Base-by-base conservation (phyloP, 2,888 invertebrate species). In the Pseudanteris insignis region DNA sequence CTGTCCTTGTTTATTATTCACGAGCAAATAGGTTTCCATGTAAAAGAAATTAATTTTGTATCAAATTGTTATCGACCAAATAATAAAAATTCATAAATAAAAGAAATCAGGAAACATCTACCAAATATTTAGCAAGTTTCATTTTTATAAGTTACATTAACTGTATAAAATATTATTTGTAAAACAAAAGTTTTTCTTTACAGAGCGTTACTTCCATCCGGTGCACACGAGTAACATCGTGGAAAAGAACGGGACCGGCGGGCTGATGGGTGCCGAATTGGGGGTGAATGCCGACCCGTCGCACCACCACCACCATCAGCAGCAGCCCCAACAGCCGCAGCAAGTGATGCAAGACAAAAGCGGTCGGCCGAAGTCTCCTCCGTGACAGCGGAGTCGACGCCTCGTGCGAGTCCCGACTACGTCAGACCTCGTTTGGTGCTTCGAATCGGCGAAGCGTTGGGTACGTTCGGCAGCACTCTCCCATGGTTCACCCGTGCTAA, bases 141-240 rank as follows among this genome's bases (percentile, higher is more conserved):
- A n/a, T n/a, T n/a, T n/a, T n/a, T n/a, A n/a, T n/a, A n/a, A n/a
- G n/a, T n/a, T n/a, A n/a, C n/a, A n/a, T n/a, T n/a, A n/a, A n/a
- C n/a, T n/a, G n/a, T n/a, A n/a, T n/a, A n/a, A n/a, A n/a, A n/a
- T n/a, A n/a, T n/a, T n/a, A n/a, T n/a, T n/a, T n/a, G n/a, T n/a
- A n/a, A n/a, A n/a, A n/a, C n/a, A n/a, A n/a, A n/a, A n/a, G n/a
- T 21, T 21, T 7, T 21, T 21, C 21, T 21, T 43, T 43, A 9
- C 59, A 65, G 65, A 65, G n/a, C 65, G 84, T 69, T 84, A 84
- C 76, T 84, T 84, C 75, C 84, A 82, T 73, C 81, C 84, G 59
- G 84, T 84, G 64, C 84, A 84, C 75, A 80, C 82, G 75, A 83
- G 79, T 75, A 83, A 81, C 67, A 81, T 82, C 58, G 79, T 84